Evolutionary conservation across 53 echinoderm and acorn worm genomes (phyloP), one percentile per base, ranked within the genome.

Genomic region (Actinopyga echinites): DNA sequence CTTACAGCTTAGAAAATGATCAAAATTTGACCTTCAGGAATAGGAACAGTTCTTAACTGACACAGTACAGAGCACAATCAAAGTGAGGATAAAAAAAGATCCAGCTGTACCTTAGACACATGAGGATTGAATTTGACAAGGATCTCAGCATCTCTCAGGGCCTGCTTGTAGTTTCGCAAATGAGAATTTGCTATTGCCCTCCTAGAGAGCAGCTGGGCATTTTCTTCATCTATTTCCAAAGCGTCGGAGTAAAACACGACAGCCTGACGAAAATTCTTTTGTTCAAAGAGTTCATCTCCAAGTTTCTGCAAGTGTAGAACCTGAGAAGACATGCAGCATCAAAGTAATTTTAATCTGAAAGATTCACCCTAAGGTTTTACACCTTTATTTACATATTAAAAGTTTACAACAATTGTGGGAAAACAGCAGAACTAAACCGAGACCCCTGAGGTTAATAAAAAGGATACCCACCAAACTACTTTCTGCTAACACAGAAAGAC

Each of bases 121-220:
- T 91, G 91, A 35, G 95, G 93, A 52, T 95, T 93, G 10, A 95
- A 63, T 75, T 93, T 96, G 37, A 96, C 89, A 45, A 96, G 67
- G 28, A 89, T 53, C 57, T 88, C 91, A 29, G 93, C 96, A 91
- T 96, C 93, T 66, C 86, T 85, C 81, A 82, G 81, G 21, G 93
- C 91, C 28, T 93, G 87, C 7, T 65, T 63, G 43, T 84, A 88
- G 54, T 93, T 86, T 23, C 84, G 79, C 28, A 93, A 75, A 53
- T 96, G 91, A 52, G 91, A 89, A 65, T 93, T 90, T 23, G 91
- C 84, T 17, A 89, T 83, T 25, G 93, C 89, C 77, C 91, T 87
- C 62, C 89, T 82, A 2, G 88, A 86, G 53, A 93, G 74, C 17
- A 93, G 77, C 64, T 93, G 87, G 17, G 90, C 87, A 75, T 95